Base-by-base conservation (phyloP, 2,797 vertebrate species). In the Enteromius paludinosus region DNA sequence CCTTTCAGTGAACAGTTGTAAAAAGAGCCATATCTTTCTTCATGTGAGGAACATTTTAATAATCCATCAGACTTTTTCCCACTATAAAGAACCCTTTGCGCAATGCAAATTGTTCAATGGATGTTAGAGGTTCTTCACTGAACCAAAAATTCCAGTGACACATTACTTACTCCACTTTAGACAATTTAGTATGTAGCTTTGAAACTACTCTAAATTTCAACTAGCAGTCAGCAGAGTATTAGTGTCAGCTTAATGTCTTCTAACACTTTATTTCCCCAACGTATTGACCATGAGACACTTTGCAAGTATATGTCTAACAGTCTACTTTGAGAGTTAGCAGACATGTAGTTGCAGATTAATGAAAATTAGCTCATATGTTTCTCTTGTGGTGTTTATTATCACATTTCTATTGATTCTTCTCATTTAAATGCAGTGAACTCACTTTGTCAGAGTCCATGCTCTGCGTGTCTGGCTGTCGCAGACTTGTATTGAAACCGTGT, bases 361-460 rank as follows among this genome's bases (percentile, higher is more conserved):
- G 43, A 45, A 3, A 45, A 45, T 5, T 14, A 12, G 43, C 43
- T 45, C 12, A 45, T 4, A 45, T 45, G 79, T 61, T 87, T 28
- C 25, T 86, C 86, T 87, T 90, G 10, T 6, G 43, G 84, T 89
- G 56, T 80, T 83, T 84, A 70, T 78, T 86, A 59, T 38, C n/a
- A 38, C 74, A 81, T 66, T 59, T 66, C n/a, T 30, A n/a, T 66
- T 33, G n/a, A 59, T 68, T 69, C 54, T 49, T 18, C 62, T 70
- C 3, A 14, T 74, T 66, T 62, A 33, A 62, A 6, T 35, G n/a
- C 33, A 65, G 15, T 30, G 15, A 43, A 68, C 47, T 66, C 25
- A 69, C 49, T 69, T 69, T 69, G 38, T 61, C 41, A 9, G 25
- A 45, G 47, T 59, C 52, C 14, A 77, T 5, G 18, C 72, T 54